Percentiles rank a stretch among this genome's conserved stretches.
phyloP scores from a whole-genome alignment of 2,888 invertebrate genomes.

The Oxycera nigricornis region DNA sequence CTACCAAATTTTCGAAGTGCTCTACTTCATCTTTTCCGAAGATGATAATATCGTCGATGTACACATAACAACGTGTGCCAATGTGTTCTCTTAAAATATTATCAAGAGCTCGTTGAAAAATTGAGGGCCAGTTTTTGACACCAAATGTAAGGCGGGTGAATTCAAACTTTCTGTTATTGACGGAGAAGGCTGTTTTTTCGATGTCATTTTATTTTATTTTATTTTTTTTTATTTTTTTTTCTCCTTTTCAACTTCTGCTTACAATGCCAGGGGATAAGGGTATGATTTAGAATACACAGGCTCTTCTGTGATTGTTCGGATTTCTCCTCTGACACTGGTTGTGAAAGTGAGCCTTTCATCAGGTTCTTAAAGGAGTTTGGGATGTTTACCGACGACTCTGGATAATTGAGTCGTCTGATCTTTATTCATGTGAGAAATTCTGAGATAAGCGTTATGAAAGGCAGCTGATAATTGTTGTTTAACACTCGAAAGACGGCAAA shows the following conservation, averaged over 20 bases:
- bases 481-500: too few species aligned
- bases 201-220: slow-evolving; percentile 18
- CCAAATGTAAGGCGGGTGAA: too few species aligned
- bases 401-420: too few species aligned
- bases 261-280: background rate
- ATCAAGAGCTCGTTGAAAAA: too few species aligned
- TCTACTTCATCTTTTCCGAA: background rate
- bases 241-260: slow-evolving; percentile 7
- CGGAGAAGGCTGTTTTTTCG: slow-evolving; percentile 20
- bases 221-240: too few species aligned
- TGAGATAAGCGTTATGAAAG: too few species aligned
- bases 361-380: background rate
- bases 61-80: slow-evolving; percentile 10
- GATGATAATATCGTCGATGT: background rate
- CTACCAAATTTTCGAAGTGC: background rate
- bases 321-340: background rate
- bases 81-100: slow-evolving; percentile 17
- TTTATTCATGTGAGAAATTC: too few species aligned
- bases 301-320: slow-evolving; percentile 1
- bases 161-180: slow-evolving; percentile 23
- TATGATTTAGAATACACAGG: slow-evolving; percentile 22
- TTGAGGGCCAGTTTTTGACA: too few species aligned
- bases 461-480: too few species aligned
- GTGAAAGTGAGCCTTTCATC: background rate
- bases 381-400: background rate